A percentile compares a stretch with the other conserved stretches of the same genome.
phyloP scores from a whole-genome alignment of 2,113 vertebrate species.

The Aptenodytes forsteri region DNA sequence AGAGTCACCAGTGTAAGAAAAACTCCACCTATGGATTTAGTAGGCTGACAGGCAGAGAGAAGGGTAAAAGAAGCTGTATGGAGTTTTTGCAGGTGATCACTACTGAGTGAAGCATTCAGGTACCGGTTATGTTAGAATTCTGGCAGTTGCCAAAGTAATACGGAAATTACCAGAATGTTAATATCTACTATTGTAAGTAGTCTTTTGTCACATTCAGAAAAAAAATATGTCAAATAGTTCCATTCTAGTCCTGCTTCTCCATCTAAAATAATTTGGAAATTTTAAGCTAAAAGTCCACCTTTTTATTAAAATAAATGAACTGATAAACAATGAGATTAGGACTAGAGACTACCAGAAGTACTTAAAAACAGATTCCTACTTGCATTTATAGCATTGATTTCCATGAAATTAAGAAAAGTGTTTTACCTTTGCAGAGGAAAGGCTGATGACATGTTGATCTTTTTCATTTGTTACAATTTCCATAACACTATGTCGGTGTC shows the following conservation, averaged over 20 bases:
- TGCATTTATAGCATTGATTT: neutral
- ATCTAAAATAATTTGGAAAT: neutral
- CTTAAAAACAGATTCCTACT: neutral
- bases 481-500: conserved; percentile 68
- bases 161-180: neutral
- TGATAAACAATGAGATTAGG: neutral
- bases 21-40: neutral
- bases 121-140: neutral
- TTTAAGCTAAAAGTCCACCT: neutral
- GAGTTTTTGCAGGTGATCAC: neutral
- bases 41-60: neutral
- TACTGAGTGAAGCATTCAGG: neutral
- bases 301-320: neutral
- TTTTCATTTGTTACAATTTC: conserved; percentile 76
- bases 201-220: neutral
- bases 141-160: neutral
- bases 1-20: neutral
- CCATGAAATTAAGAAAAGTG: neutral
- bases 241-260: neutral
- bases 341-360: neutral
- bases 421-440: conserved; percentile 76
- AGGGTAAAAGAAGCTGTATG: neutral
- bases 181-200: neutral
- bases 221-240: neutral
- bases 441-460: conserved; percentile 76